Conservation (phyloP, 1,140 invertebrate species). For the Diabrotica virgifera region DNA sequence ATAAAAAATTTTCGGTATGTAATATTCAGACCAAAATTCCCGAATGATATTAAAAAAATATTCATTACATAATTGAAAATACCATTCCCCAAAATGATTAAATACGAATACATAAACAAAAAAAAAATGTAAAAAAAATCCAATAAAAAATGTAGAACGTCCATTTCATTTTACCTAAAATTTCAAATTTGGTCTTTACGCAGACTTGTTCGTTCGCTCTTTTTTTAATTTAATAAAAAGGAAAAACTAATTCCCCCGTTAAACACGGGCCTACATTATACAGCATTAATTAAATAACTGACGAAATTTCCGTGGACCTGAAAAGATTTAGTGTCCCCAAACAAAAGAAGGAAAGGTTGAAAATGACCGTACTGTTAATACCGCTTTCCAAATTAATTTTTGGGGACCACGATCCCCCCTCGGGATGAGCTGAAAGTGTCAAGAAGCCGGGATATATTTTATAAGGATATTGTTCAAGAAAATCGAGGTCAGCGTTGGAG, state of each 20-base stretch:
- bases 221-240: background rate
- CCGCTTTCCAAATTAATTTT: constrained; percentile 1
- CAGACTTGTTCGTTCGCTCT: background rate
- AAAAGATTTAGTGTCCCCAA: background rate
- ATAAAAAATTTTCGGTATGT: no score
- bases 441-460: background rate
- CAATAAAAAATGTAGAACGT: no score
- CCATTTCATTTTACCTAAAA: no score
- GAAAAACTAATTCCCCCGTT: background rate
- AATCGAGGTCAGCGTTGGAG: background rate
- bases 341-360: constrained; percentile 2
- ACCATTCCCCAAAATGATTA: no score
- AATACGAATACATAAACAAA: no score
- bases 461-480: background rate
- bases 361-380: background rate
- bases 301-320: background rate
- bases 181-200: no score
- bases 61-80: no score
- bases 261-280: background rate
- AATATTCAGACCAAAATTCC: no score
- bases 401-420: background rate
- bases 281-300: background rate
- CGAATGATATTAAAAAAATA: no score
- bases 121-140: no score
- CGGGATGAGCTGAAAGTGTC: background rate